A percentile compares a stretch with the other conserved stretches of the same genome.
Conservation (phyloP, 2,113 vertebrate genomes). For the Atrichornis clamosus region DNA sequence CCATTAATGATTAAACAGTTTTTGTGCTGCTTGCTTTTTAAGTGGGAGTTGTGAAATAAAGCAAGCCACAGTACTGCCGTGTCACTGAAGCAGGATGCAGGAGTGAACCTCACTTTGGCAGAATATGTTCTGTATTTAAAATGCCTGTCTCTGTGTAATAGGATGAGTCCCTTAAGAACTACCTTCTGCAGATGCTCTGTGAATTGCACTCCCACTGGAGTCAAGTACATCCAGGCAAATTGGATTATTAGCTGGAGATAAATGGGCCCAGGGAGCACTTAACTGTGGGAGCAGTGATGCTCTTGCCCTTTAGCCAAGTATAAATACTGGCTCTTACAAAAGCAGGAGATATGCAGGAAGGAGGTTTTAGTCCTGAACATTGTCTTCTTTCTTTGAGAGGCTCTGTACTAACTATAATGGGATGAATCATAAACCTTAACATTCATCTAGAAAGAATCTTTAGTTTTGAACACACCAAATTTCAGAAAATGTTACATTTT, state of each 20-base stretch:
- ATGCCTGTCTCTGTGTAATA: background rate
- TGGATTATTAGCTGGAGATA: slow-evolving; percentile 38
- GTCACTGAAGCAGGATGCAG: background rate
- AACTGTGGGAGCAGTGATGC: background rate
- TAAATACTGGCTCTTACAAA: background rate
- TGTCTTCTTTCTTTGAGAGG: background rate
- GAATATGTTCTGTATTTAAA: background rate
- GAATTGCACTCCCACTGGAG: slow-evolving; percentile 17
- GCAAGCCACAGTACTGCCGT: background rate
- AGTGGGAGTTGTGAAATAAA: background rate
- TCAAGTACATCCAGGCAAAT: slow-evolving; percentile 15
- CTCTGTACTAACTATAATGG: background rate
- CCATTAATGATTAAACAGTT: background rate
- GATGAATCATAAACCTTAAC: background rate
- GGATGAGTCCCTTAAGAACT: slow-evolving; percentile 27
- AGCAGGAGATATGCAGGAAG: background rate
- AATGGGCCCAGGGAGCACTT: slow-evolving; percentile 36
- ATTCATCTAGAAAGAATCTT: background rate
- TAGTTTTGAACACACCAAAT: background rate
- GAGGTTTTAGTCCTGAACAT: background rate
- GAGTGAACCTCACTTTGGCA: background rate
- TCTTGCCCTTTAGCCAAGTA: background rate
- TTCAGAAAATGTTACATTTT: background rate
- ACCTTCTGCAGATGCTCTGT: background rate
- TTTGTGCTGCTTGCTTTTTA: background rate